Evolutionary conservation across 2,888 invertebrate genomes (phyloP).

Genomic region (Physocephala rufipes): DNA sequence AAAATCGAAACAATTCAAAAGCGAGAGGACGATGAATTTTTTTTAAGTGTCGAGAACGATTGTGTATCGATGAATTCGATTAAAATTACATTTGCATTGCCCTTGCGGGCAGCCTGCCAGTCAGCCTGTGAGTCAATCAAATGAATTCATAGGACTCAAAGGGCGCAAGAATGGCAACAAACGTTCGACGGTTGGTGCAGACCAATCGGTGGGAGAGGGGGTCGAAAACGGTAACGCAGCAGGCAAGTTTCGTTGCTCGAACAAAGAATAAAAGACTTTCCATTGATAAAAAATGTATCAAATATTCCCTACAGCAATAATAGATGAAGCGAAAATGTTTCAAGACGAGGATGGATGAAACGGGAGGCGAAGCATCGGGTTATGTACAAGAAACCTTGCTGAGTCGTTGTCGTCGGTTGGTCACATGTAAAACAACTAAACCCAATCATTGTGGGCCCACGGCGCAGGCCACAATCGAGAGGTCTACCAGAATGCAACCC

Average conservation of each 20-base stretch:
- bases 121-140: too few relatives aligned
- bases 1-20: constrained; percentile 31
- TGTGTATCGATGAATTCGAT: constrained; percentile 37
- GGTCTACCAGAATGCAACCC: constrained; percentile 61
- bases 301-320: constrained; percentile 3
- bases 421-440: constrained; percentile 37
- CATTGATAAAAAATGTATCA: constrained; percentile 39
- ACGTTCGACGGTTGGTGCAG: too few relatives aligned
- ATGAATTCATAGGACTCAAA: neutral
- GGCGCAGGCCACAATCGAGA: constrained; percentile 60
- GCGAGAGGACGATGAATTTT: neutral
- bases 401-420: neutral
- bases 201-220: neutral
- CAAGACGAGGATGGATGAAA: neutral
- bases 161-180: neutral
- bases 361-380: neutral
- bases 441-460: constrained; percentile 58
- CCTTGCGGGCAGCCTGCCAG: neutral
- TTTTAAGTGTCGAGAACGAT: constrained; percentile 17
- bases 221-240: constrained; percentile 45
- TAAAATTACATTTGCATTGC: constrained; percentile 37
- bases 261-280: constrained; percentile 30
- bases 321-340: neutral
- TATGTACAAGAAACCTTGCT: constrained; percentile 4
- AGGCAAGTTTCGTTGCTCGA: constrained; percentile 52